phyloP scores from a whole-genome alignment of 2,888 invertebrate species.

The Fissipunctia ypsillon region DNA sequence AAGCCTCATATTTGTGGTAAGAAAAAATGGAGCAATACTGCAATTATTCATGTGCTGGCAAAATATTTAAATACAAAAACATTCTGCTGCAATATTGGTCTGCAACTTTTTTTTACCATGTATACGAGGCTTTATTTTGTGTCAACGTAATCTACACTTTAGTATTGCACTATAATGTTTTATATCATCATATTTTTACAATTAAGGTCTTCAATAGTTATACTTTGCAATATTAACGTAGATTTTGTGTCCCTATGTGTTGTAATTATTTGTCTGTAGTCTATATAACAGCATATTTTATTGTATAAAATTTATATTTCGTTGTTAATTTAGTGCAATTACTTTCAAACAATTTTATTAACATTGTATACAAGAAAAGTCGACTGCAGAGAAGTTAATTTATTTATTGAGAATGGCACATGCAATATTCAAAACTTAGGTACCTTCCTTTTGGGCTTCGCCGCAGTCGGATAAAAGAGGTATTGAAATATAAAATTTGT shows the following conservation, averaged over 20 bases:
- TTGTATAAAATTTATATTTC: constrained; percentile 69
- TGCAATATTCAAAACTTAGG: neutral
- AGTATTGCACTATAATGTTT: constrained; percentile 51
- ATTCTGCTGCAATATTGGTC: neutral
- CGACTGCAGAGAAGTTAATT: constrained; percentile 46
- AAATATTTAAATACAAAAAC: neutral
- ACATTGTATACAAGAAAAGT: constrained; percentile 26
- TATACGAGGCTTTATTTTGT: constrained; percentile 33
- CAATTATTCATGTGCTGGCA: neutral
- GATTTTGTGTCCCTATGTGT: constrained; percentile 57
- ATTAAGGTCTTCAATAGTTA: constrained; percentile 42
- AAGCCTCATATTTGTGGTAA: constrained; percentile 4
- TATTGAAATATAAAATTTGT: constrained; percentile 1
- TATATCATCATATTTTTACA: constrained; percentile 47
- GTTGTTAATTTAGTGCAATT: constrained; percentile 80
- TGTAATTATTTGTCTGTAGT: constrained; percentile 63
- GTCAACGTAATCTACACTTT: constrained; percentile 43
- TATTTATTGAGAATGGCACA: neutral
- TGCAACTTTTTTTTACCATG: constrained; percentile 16
- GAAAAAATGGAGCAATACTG: neutral
- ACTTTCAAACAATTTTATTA: constrained; percentile 66
- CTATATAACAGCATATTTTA: constrained; percentile 68
- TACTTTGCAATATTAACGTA: constrained; percentile 65
- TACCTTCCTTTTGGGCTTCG: neutral
- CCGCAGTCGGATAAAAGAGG: neutral